Base-by-base conservation (phyloP, 2,113 vertebrate species). In the Phalacrocorax brasilianus region DNA sequence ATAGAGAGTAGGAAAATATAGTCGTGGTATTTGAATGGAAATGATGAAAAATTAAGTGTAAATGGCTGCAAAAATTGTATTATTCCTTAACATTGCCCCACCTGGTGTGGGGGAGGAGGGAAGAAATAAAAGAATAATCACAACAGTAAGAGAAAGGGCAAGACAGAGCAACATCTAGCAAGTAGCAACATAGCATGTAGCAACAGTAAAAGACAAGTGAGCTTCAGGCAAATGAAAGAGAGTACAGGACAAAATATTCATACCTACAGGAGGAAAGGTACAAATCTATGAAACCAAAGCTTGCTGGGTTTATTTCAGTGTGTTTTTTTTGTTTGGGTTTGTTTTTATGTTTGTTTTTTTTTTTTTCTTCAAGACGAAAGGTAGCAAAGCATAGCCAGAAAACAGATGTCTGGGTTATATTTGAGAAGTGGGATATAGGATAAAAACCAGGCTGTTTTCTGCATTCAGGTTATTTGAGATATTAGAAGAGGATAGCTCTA, bases 251-350 rank as follows among this genome's bases (percentile, higher is more conserved):
- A 73, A 89, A 89, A 65, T 72, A 68, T 21, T 68, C 4, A 35
- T n/a, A 47, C 7, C 12, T 65, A 45, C 9, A 12, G 27, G 58
- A 47, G n/a, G 24, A 74, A 76, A 91, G 19, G 6, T 81, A 66
- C 0, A 5, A 15, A 62, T 17, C 21, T 42, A 62, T 22, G 5
- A 35, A 80, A 40, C 4, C 3, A 5, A 56, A 71, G 3, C 0
- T 42, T 44, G 32, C 26, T 27, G 24, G 49, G 49, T 32, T 58
- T 52, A 40, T 42, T 59, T 9, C 12, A 13, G 12, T 44, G 44
- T 45, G 15, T 45, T 14, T 20, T 59, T 40, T 50, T 50, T 52
- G 14, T 44, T 44, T 44, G 42, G 42, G 42, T 52, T 24, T 38
- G 38, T 9, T 38, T 10, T 38, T 38, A 9, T 38, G 38, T 26